Evolutionary conservation across 2,888 invertebrate genomes (phyloP).

Genomic region (Agrenia bidenticulata): DNA sequence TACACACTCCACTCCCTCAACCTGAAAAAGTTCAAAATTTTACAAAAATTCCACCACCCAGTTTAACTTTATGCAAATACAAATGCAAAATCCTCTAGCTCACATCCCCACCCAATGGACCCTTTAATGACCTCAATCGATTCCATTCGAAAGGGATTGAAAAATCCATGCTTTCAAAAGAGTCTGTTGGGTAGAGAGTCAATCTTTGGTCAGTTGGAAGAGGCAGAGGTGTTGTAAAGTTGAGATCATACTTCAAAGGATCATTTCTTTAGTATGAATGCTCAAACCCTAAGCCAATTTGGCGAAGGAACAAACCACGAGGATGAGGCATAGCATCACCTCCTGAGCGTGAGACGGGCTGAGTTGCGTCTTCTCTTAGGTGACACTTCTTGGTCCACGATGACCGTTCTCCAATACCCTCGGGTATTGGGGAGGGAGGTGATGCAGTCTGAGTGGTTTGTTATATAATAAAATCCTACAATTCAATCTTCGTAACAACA

Average conservation of each 20-base stretch:
- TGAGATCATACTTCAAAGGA: slow-evolving; percentile 38
- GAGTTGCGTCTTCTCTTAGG: slow-evolving; percentile 2
- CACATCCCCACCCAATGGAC: no score
- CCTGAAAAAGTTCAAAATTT: no score
- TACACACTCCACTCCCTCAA: no score
- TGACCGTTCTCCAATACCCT: slow-evolving; percentile 46
- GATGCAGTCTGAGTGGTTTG: slow-evolving; percentile 49
- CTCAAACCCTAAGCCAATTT: slow-evolving; percentile 16
- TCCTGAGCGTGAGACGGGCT: slow-evolving; percentile 23
- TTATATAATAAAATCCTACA: neutral
- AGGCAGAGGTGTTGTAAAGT: neutral
- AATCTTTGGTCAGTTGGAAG: no score
- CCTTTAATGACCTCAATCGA: no score
- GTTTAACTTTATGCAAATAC: no score
- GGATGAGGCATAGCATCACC: neutral
- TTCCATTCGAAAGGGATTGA: no score
- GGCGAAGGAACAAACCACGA: slow-evolving; percentile 10
- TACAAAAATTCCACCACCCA: no score
- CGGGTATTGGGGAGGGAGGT: slow-evolving; percentile 43
- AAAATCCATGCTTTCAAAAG: no score
- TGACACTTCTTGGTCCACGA: slow-evolving; percentile 33
- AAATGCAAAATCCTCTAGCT: no score
- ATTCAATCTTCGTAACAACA: no score
- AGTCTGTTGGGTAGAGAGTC: no score
- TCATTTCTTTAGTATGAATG: slow-evolving; percentile 38